Evolutionary conservation across 2,797 vertebrate genomes (phyloP), one percentile per base, ranked within the genome.

Genomic region (Darevskia mixta): DNA sequence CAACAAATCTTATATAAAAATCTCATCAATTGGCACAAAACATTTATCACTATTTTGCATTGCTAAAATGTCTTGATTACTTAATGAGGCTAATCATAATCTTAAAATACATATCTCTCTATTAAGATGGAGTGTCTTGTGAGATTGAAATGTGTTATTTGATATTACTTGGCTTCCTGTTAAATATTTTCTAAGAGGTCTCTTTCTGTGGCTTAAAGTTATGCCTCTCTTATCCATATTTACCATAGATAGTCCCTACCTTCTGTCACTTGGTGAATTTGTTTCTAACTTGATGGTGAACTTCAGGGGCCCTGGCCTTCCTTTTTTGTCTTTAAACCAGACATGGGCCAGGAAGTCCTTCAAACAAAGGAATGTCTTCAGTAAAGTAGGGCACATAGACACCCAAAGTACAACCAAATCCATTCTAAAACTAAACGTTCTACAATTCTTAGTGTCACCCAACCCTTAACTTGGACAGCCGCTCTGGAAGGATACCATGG

Each of bases 81-180:
- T 41, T 82, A 43, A 82, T 82, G 61, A 82, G 61, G 66, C 61
- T 13, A 82, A 61, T 82, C 13, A 41, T 76, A 20, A 81, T 81
- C 5, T 82, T 66, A 29, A 82, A 80, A 80, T 80, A 20, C 55
- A 25, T 79, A 13, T 64, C 7, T 64, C 79, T 64, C 23, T 15
- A 61, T 82, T 82, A 82, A 10, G 17, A 43, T 66, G 61, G 64
- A 41, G 79, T 66, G 32, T 81, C 32, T 80, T 80, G 55, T 35
- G 20, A 32, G 9, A n/a, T 80, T 41, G 25, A 64, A 82, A 82
- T 43, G 23, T 67, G 9, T 43, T 25, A 27, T 3, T 15, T 38
- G 32, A 17, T 69, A 69, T 15, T 69, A 69, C 64, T 55, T 35
- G 18, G 69, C 11, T 55, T 66, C 38, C 79, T 82, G 35, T 3